Base-by-base conservation (phyloP, 1,140 invertebrate genomes). In the Bombus confusus region DNA sequence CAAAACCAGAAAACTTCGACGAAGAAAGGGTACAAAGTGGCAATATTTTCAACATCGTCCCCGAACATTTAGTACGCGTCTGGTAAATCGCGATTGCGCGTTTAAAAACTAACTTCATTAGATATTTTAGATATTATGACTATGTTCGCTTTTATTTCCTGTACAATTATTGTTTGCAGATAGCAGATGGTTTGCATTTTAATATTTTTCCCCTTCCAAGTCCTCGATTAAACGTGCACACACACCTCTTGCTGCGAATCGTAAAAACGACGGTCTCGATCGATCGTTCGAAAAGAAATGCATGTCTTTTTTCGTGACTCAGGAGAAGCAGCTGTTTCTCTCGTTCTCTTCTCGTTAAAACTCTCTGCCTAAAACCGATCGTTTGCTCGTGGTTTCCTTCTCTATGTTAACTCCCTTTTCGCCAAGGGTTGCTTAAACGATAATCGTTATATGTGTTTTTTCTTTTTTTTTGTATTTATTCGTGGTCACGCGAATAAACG, bases 11-110 rank as follows among this genome's bases (percentile, higher is more conserved):
- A 57, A 52, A 59, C 47, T 52, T 22, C 47, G 28, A 80, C 84
- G 79, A 88, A 80, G 77, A 39, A 80, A 81, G 75, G 43, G 0
- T 41, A 64, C 15, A 34, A 18, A 25, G 34, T n/a, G 34, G 78
- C 47, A 57, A 39, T 47, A 15, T 59, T 57, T 59, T n/a, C 5
- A 8, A 52, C 18, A 22, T 52, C 47, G 18, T 52, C 47, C 8
- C 18, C 47, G 28, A 64, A 64, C 34, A 52, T 52, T 22, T 1
- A 18, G 34, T 25, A n/a, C 52, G 4, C 34, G 34, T 25, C 34
- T 59, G 74, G 25, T 25, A 22, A 80, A 80, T 52, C 15, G 25
- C 41, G 22, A 41, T 22, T 47, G 28, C 41, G 39, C 6, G n/a
- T n/a, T 71, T 71, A 39, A 9, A 39, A 39, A 64, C 5, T 31